Evolutionary conservation across 2,797 vertebrate species (phyloP).

Genomic region (Morelia viridis): DNA sequence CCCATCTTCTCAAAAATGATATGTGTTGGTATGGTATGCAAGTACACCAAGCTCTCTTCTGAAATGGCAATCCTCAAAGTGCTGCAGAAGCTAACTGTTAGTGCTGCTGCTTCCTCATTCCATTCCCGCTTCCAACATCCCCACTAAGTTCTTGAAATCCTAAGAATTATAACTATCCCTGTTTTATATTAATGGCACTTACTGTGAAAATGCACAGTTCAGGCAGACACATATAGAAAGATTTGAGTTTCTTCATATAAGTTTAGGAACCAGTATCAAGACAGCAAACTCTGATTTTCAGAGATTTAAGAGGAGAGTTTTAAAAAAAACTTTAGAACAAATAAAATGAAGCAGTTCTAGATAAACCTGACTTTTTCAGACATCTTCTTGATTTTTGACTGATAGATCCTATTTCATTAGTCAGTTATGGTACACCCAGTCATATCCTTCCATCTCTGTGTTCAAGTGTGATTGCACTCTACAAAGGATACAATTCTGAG

Average conservation of each 20-base stretch:
- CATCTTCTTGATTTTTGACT: slow-evolving; percentile 24
- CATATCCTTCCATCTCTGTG: background rate
- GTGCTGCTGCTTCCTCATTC: background rate
- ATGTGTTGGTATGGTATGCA: background rate
- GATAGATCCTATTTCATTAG: background rate
- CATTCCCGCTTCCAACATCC: background rate
- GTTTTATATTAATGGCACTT: slow-evolving; percentile 76
- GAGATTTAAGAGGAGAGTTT: slow-evolving; percentile 11
- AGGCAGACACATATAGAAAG: slow-evolving; percentile 56
- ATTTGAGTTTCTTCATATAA: slow-evolving; percentile 53
- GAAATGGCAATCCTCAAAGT: slow-evolving; percentile 36
- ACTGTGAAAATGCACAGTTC: slow-evolving; percentile 32
- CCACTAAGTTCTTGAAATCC: slow-evolving; percentile 23
- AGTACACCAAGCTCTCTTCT: slow-evolving; percentile 39
- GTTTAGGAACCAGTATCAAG: slow-evolving; percentile 36
- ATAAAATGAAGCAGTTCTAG: slow-evolving; percentile 7
- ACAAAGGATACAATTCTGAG: slow-evolving; percentile 9
- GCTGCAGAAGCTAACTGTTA: slow-evolving; percentile 25
- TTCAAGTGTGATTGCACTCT: slow-evolving; percentile 23
- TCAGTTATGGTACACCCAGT: fast-evolving
- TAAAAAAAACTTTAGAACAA: slow-evolving; percentile 15
- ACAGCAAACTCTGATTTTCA: background rate
- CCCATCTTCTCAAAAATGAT: fast-evolving
- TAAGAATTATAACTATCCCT: slow-evolving; percentile 55
- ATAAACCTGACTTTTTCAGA: slow-evolving; percentile 2